Evolutionary conservation across 2,888 invertebrate species (phyloP), one percentile per base, ranked within the genome.

Genomic region (Nymphalis c-album): DNA sequence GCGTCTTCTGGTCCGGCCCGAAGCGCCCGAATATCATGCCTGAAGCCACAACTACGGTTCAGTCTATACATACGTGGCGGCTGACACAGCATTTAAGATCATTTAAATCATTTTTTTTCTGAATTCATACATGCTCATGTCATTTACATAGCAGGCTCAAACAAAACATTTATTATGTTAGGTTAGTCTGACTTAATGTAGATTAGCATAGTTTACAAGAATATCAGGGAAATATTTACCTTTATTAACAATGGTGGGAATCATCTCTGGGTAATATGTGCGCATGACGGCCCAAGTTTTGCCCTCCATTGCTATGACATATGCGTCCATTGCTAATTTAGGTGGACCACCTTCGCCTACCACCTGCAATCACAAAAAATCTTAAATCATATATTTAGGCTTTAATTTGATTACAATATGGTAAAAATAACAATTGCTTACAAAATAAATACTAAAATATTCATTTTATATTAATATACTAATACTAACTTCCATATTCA

Each of bases 21-120:
- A 97, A 97, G 18, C 97, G 93, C 0, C 97, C 97, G 88, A 97
- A 97, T 69, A 97, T 94, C 69, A 95, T 95, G 0, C 96, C 96
- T 84, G 93, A 83, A 51, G 64, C 7, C 7, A 26, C 2, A 40
- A 7, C 22, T 40, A 40, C 10, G 13, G 13, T 40, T 40, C 13
- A 40, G 13, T 40, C 40, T 0, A 13, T 4, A 40, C 3, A 13
- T 13, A 40, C 13, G 13, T 40, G 40, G 4, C 40, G 13, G n/a
- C n/a, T n/a, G 22, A 22, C 22, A 1, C 13, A 40, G 40, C 13
- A 40, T 4, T 13, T 40, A 31, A 6, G 26, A 31, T 31, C 6
- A 31, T 6, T 31, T 6, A 31, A 31, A 6, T 6, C 0, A 31
- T 31, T 31, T 5, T 31, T 31, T 6, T 31, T 31, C 6, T 6